Conservation (phyloP, 2,888 invertebrate species). For the Iselma pallidipennis region DNA sequence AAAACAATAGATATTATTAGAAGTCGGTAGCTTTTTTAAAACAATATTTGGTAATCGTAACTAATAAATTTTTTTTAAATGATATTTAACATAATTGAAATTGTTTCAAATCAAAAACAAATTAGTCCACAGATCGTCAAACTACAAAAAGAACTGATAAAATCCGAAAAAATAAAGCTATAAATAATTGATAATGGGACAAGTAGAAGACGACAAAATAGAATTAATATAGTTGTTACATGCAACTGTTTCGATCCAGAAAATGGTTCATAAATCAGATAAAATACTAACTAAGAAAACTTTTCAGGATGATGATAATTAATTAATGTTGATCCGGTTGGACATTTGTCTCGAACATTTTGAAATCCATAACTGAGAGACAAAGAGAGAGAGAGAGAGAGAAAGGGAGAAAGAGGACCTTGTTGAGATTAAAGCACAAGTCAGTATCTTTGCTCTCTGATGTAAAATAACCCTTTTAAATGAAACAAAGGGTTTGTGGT, state of each 20-base stretch:
- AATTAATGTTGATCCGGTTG: constrained; percentile 11
- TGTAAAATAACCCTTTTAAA: constrained; percentile 47
- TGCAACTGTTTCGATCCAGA: neutral
- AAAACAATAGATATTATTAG: constrained; percentile 3
- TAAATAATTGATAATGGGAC: constrained; percentile 26
- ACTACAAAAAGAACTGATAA: constrained; percentile 18
- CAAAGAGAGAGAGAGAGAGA: constrained; percentile 10
- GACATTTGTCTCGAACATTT: constrained; percentile 12
- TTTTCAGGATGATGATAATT: constrained; percentile 5
- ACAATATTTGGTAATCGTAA: constrained; percentile 22
- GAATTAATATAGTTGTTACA: neutral
- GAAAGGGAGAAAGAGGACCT: constrained; percentile 33
- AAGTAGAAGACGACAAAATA: constrained; percentile 4
- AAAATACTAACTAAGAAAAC: neutral
- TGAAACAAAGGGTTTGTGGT: constrained; percentile 46
- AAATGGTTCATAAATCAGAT: constrained; percentile 3
- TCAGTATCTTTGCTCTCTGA: constrained; percentile 39
- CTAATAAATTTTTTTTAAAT: constrained; percentile 25
- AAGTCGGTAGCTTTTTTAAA: constrained; percentile 15
- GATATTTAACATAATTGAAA: constrained; percentile 27
- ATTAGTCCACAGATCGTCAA: too few species aligned
- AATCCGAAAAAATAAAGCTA: constrained; percentile 19
- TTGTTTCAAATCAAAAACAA: constrained; percentile 21
- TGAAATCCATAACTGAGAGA: neutral
- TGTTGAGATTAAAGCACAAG: constrained; percentile 37